Base-by-base conservation (phyloP, 2,113 vertebrate species). In the Piliocolobus tephrosceles region DNA sequence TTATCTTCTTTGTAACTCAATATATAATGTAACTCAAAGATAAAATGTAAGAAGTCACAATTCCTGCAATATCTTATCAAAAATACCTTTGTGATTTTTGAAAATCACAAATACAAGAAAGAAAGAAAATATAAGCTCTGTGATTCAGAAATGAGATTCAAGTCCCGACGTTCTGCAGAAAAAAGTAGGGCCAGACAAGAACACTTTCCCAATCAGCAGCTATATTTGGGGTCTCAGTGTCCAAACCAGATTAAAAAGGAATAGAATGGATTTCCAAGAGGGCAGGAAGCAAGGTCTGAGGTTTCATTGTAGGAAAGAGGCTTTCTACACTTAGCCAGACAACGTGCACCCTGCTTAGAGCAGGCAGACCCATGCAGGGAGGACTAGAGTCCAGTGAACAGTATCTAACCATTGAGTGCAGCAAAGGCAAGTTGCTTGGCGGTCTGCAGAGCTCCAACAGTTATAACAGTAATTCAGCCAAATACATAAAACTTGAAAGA, bases 1-100 rank as follows among this genome's bases (percentile, higher is more conserved):
- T 91, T 96, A 25, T 16, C 18, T 78, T 83, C 16, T 95, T 94
- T 61, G 61, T 84, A 90, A 94, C 17, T 91, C 68, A 86, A 79
- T 88, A 79, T 73, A 52, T 50, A 50, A 14, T 14, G 47, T 50
- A 50, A 50, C 47, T 50, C 8, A 85, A 89, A 91, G 4, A 87
- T 18, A 83, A 85, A 72, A 72, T 61, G 23, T 79, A 57, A 84
- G 92, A 93, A 93, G 16, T 52, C 38, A 96, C 43, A 86, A 89
- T 18, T 64, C 13, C 1, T 13, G 11, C 2, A 93, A 38, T 80
- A 90, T 50, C 18, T 87, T 78, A 70, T 38, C 23, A 76, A 76
- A 96, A 76, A 25, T 80, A 40, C 32, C 32, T 38, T 78, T n/a
- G n/a, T n/a, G n/a, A n/a, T n/a, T n/a, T n/a, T n/a, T n/a, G n/a